Evolutionary conservation across 2,797 vertebrate genomes (phyloP).

Genomic region (Oreochromis grahami): DNA sequence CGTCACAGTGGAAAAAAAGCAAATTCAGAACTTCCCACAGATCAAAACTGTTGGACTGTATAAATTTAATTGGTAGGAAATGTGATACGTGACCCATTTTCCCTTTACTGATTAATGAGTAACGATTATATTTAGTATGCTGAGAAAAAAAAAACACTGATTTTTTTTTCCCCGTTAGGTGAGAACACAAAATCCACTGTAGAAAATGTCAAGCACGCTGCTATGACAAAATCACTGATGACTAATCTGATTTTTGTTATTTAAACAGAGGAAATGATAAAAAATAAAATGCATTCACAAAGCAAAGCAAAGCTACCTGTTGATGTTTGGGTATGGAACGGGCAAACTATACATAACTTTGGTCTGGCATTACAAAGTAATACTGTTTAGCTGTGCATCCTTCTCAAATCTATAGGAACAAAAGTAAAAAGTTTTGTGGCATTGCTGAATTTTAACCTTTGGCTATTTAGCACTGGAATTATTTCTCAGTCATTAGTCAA

Average conservation of each 20-base stretch:
- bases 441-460: neutral
- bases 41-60: neutral
- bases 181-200: neutral
- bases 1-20: neutral
- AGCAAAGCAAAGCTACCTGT: neutral
- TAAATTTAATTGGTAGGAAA: neutral
- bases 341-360: neutral
- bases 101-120: neutral
- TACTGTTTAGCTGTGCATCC: accelerated
- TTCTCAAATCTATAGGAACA: neutral
- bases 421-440: neutral
- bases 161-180: accelerated
- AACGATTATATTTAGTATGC: neutral
- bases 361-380: neutral
- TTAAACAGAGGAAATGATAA: neutral
- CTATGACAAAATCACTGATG: neutral
- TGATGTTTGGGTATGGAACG: neutral
- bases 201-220: neutral
- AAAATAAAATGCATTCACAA: neutral
- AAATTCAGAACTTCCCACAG: neutral
- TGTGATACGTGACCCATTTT: conserved; percentile 10
- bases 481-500: neutral
- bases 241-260: neutral
- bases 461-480: neutral
- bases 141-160: accelerated